Base-by-base conservation (phyloP, 2,888 invertebrate species). In the Amphipoea oculea region DNA sequence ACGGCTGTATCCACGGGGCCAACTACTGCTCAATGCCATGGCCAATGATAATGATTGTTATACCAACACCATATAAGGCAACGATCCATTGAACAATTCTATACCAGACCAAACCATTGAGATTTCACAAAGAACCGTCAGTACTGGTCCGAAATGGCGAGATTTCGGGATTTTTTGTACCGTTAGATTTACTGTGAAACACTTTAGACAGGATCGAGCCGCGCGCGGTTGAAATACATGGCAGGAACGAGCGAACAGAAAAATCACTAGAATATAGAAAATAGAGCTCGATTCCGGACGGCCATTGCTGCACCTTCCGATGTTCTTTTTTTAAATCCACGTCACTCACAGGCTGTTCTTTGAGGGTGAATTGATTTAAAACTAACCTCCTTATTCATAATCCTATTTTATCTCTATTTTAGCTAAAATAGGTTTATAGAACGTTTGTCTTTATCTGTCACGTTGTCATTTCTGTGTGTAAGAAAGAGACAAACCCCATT, bases 151-250 rank as follows among this genome's bases (percentile, higher is more conserved):
- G 3, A 36, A 74, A 83, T 23, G 36, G 76, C 45, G 60, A 29
- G n/a, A 74, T 72, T 78, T 54, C 36, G 36, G 12, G 0, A 62
- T 57, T 76, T 75, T 84, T 77, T 72, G 67, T 74, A 72, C 60
- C 67, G 81, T 72, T 78, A 62, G 74, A 81, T 84, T 84, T 81
- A 84, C 81, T 75, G 78, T 66, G 69, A 62, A 81, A 78, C 72
- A 78, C 62, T 84, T 81, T 75, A 69, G 84, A 75, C 82, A 70
- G 84, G 48, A 78, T 75, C 68, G 78, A 78, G 62, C 78, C 72
- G 62, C 48, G 72, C 68, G 72, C 68, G 74, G 77, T 77, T 84
- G 67, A 84, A 84, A 81, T 84, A 84, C 84, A 81, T 65, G 74
- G 54, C 72, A 66, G 72, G 48, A 48, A 48, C 62, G 57, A 51